Percentiles rank a stretch among this genome's conserved stretches.
These are phyloP conservation scores for Eudasyphora cyanicolor DNA, from an alignment of 2,888 invertebrate genomes.

Conservation along the genomic window DNA sequence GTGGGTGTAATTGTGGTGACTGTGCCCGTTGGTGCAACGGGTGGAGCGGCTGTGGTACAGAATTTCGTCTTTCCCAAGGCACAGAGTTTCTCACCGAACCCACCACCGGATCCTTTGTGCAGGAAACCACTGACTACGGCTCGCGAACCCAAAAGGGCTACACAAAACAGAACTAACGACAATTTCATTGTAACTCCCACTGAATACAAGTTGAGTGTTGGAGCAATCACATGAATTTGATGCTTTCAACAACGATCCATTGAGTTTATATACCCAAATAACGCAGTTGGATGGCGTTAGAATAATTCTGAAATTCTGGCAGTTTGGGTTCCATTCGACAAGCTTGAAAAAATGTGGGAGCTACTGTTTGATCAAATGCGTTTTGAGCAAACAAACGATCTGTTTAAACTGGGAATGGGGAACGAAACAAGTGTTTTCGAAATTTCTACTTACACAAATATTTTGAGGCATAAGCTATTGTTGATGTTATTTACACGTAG, in stretches of 20 bases:
- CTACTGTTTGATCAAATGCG: too few relatives aligned
- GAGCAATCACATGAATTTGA: constrained; percentile 6
- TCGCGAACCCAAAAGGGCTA: neutral
- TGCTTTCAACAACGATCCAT: neutral
- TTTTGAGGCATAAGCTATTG: too few relatives aligned
- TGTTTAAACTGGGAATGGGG: too few relatives aligned
- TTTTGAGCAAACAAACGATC: too few relatives aligned
- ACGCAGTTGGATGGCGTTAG: too few relatives aligned
- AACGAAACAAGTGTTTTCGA: too few relatives aligned
- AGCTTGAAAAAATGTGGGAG: too few relatives aligned
- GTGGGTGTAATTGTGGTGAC: neutral
- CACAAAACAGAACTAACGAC: neutral
- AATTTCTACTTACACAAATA: too few relatives aligned
- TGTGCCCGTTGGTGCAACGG: neutral
- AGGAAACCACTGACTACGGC: neutral
- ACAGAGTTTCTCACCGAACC: neutral
- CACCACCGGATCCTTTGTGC: neutral
- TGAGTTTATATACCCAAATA: neutral
- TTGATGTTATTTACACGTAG: too few relatives aligned
- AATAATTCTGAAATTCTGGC: too few relatives aligned
- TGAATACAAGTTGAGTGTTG: neutral
- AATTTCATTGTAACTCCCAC: constrained; percentile 22
- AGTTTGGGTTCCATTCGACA: too few relatives aligned
- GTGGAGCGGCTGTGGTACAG: neutral
- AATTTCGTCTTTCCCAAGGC: neutral